Evolutionary conservation across 2,888 invertebrate genomes (phyloP), one percentile per base, ranked within the genome.

Genomic region (Cryptus viduatorius): DNA sequence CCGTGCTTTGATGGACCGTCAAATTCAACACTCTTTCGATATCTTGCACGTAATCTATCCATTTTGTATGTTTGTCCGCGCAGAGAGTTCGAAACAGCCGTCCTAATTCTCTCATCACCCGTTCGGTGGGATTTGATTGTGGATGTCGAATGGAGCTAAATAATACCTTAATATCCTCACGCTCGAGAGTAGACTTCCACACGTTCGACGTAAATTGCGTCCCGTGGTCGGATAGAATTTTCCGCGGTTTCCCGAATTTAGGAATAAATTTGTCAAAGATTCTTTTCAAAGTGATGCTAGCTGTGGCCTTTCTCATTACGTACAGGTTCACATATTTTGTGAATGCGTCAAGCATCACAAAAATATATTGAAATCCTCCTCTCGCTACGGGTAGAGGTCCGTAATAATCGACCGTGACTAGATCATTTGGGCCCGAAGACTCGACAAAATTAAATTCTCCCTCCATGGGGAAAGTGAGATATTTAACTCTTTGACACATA

Each of bases 251-350:
- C 1, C 72, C 72, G 5, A 72, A 19, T 44, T 44, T 19, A 19
- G 72, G 72, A 12, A 72, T 59, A 42, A 12, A 72, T 31, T 31
- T 24, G 4, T 72, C 72, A 4, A 44, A 44, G 2, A 72, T 44
- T 12, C 14, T 7, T 19, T 72, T 72, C 0, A 72, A 3, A 8
- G 61, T 16, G 8, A 44, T n/a, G 3, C 46, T 59, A 5, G 29
- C 3, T 8, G 53, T 53, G 4, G 53, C 53, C 7, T 53, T 53
- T 16, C 16, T 53, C 8, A 53, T 16, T 5, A 59, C 42, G 19
- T 79, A 83, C 1, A 83, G 29, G 16, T 29, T 48, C 1, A 83
- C 83, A 24, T 65, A 69, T 19, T 80, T 83, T 8, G 79, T 56
- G 12, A 68, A 83, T 5, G 76, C 65, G n/a, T 84, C 81, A 0